Conservation (phyloP, 2,797 vertebrate genomes). For the Margarornis squamiger region DNA sequence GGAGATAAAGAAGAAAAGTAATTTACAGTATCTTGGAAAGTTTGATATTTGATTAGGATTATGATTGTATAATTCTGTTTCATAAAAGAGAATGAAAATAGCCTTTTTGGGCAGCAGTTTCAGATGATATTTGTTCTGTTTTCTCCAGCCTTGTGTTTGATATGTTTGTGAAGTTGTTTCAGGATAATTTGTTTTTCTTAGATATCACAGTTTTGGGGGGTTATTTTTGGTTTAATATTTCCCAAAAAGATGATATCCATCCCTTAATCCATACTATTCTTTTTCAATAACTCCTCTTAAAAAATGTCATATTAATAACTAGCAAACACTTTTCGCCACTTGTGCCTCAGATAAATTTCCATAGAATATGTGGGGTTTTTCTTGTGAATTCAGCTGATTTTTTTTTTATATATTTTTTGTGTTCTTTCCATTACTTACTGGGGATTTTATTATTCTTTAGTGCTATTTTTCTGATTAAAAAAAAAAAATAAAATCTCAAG, state of each 20-base stretch:
- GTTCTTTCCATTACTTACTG: neutral
- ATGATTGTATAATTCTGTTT: neutral
- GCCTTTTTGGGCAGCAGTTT: neutral
- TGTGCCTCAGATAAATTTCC: neutral
- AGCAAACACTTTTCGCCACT: neutral
- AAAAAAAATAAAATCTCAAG: neutral
- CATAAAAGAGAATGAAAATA: neutral
- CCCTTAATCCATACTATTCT: neutral
- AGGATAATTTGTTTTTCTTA: neutral
- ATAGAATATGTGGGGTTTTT: rapidly evolving
- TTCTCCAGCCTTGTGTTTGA: neutral
- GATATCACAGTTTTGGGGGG: neutral
- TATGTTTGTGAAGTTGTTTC: neutral
- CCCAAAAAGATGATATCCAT: no score
- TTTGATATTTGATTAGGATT: neutral
- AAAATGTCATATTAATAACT: neutral
- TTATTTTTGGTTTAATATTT: neutral
- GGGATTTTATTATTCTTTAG: neutral
- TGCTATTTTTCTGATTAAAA: neutral
- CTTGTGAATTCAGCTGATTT: neutral
- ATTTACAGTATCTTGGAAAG: neutral
- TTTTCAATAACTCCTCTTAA: neutral
- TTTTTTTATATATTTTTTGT: neutral
- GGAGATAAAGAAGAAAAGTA: neutral
- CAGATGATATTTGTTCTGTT: neutral